Base-by-base conservation (phyloP, 2,888 invertebrate genomes). In the Bembecia ichneumoniformis region DNA sequence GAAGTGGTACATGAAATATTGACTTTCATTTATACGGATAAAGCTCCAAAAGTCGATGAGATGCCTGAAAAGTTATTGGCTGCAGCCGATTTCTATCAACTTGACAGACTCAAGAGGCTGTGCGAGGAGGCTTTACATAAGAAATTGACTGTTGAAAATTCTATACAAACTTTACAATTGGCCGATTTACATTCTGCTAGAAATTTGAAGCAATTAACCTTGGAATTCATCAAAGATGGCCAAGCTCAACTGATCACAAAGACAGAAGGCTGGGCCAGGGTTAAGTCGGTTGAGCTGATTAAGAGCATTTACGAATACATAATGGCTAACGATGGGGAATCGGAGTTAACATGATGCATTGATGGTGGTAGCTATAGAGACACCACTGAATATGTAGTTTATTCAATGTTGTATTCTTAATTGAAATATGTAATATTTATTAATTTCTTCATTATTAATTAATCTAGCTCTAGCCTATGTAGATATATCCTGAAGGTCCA, bases 141-240 rank as follows among this genome's bases (percentile, higher is more conserved):
- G 54, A 79, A 75, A 60, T 49, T 87, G 13, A 83, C 84, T 5
- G 79, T 86, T 13, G 82, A 84, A 43, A 87, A 83, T 77, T 83
- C 80, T 3, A 78, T 87, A 55, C 81, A 82, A 50, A 84, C 82
- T 3, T 57, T 87, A 10, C 77, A 83, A 54, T 56, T 86, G 48
- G 86, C 87, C 1, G 84, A 86, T 53, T 62, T 86, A 35, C 81
- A 87, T 58, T 82, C 82, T 0, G 86, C 87, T 1, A 72, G 70
- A 51, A 63, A 67, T 3, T 62, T 87, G 9, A 82, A 77, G 51
- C 71, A 75, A 50, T 61, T 75, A 11, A 81, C 82, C 0, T 60
- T 86, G 13, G 86, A 86, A 53, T 87, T 83, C 47, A 82, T 87
- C 9, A 83, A 82, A 57, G 86, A 86, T 61, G 87, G 86, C 3